Conservation (phyloP, 2,113 vertebrate species). For the mouse (Mus musculus) region GRCm39 chr3:135439501-135440000, state of each 20-base stretch:
- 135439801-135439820: neutral
- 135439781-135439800: neutral
- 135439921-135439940: neutral
- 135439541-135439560: neutral
- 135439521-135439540: neutral
- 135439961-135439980: neutral
- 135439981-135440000: no score
- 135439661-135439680: neutral
- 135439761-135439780: neutral
- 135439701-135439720: slow-evolving; percentile 43
- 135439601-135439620: slow-evolving; percentile 4
- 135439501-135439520: neutral
- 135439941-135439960: neutral
- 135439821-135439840: neutral
- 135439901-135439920: neutral
- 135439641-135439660: neutral
- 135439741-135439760: slow-evolving; percentile 20
- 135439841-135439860: neutral
- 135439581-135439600: neutral
- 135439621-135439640: neutral
- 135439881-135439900: neutral
- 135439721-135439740: neutral
- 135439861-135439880: neutral
- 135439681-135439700: neutral
- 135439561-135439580: neutral